phyloP scores from a whole-genome alignment of 2,888 invertebrate genomes.

The Syrphus vitripennis region DNA sequence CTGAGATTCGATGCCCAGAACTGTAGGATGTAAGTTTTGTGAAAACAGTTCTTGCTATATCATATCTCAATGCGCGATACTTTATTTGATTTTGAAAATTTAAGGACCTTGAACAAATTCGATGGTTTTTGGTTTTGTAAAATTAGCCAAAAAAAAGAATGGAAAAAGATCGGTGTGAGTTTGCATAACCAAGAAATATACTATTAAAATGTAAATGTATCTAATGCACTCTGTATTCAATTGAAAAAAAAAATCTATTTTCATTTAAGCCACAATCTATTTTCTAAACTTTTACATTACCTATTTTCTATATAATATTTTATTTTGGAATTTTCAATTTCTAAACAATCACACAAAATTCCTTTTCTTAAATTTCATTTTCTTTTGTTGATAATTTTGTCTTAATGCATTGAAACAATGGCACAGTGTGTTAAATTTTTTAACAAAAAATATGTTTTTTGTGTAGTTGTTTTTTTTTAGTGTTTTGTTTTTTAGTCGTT shows the following conservation, averaged over 20 bases:
- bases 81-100: too few species aligned
- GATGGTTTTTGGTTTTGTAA: too few species aligned
- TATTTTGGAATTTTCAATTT: conserved; percentile 22
- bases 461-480: conserved; percentile 11
- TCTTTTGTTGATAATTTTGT: background rate
- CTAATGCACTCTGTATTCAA: background rate
- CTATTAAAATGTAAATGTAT: background rate
- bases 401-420: conserved; percentile 49
- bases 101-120: too few species aligned
- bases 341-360: conserved; percentile 24
- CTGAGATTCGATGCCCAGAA: too few species aligned
- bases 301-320: background rate
- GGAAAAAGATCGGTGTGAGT: too few species aligned
- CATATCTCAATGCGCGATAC: too few species aligned
- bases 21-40: too few species aligned
- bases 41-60: too few species aligned
- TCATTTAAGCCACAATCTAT: conserved; percentile 2
- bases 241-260: background rate
- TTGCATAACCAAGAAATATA: background rate
- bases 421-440: conserved; percentile 40
- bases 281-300: background rate
- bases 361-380: background rate
- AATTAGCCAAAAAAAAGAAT: too few species aligned
- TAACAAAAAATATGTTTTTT: background rate
- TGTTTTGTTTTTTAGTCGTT: conserved; percentile 15